Evolutionary conservation across 2,888 invertebrate species (phyloP), one percentile per base, ranked within the genome.

Genomic region (Chydorus sphaericus): DNA sequence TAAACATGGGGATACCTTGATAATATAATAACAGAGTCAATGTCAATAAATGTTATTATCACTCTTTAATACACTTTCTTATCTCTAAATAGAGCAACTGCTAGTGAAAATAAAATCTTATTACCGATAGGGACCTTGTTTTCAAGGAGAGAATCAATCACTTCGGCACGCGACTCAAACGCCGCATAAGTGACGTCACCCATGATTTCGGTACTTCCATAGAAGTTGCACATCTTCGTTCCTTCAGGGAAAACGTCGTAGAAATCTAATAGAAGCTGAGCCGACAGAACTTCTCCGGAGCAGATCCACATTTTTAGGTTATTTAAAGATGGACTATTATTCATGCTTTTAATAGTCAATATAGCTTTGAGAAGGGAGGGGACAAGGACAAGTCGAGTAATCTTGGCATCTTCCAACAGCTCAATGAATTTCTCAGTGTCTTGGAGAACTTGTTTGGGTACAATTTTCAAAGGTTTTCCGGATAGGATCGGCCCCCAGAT

Each of bases 131-230:
- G 89, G 52, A 91, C 79, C 62, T 83, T 84, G 30, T 62, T 64
- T 8, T 79, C 77, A 8, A 59, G 20, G 4, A 59, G 54, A 56
- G 77, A 72, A 57, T 73, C 68, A 3, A 73, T 74, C 54, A 57
- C 63, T 20, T 66, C 65, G 16, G 64, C 59, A n/a, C 71, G 66
- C 53, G 73, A 76, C 58, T 76, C 76, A 63, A 89, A 73, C 0
- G 82, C 74, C 62, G 83, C 81, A 64, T 79, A 89, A 0, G 89
- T 88, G 3, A 91, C 88, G 66, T 90, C 91, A 0, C 88, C 91
- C 83, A 90, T 89, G 1, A 89, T 81, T 68, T 92, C 92, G 0
- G 91, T 90, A 61, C 89, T 88, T 0, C 92, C 92, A 65, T 90
- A 91, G 66, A 90, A 89, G 67, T 91, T 92, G 55, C 86, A 87